phyloP scores from a whole-genome alignment of 2,888 invertebrate species.

The Chloroclystis v-ata region DNA sequence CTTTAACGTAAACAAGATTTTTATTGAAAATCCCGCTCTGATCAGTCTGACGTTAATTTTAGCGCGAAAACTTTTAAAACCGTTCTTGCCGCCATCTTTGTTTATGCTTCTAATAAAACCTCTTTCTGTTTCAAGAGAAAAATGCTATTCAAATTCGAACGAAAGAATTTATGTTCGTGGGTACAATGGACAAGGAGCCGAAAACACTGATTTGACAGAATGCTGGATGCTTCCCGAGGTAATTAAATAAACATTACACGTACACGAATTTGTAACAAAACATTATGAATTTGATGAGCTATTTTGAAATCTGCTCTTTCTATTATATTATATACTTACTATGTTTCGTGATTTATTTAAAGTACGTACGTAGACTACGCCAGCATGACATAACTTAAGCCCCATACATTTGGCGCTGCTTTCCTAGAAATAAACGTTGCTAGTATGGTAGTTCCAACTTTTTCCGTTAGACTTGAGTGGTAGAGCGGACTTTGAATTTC shows the following conservation, averaged over 20 bases:
- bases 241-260: constrained; percentile 11
- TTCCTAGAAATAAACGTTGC: too few relatives aligned
- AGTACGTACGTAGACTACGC: too few relatives aligned
- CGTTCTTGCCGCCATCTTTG: constrained; percentile 9
- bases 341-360: too few relatives aligned
- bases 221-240: constrained; percentile 81
- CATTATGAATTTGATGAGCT: too few relatives aligned
- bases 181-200: constrained; percentile 59
- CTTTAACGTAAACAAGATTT: constrained; percentile 10
- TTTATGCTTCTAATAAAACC: constrained; percentile 14
- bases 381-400: too few relatives aligned
- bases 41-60: constrained; percentile 16
- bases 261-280: too few relatives aligned
- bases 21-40: constrained; percentile 11
- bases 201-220: constrained; percentile 72
- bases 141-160: constrained; percentile 60
- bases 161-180: constrained; percentile 53
- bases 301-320: too few relatives aligned
- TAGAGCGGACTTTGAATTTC: too few relatives aligned
- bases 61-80: constrained; percentile 14
- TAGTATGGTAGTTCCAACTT: too few relatives aligned
- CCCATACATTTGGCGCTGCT: too few relatives aligned
- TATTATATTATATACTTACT: too few relatives aligned
- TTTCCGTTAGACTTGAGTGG: too few relatives aligned
- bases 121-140: constrained; percentile 55